A percentile compares a stretch with the other conserved stretches of the same genome.
These are phyloP conservation scores for Platycheirus rosarum DNA, from an alignment of 2,888 invertebrate species.

Conservation along the genomic window DNA sequence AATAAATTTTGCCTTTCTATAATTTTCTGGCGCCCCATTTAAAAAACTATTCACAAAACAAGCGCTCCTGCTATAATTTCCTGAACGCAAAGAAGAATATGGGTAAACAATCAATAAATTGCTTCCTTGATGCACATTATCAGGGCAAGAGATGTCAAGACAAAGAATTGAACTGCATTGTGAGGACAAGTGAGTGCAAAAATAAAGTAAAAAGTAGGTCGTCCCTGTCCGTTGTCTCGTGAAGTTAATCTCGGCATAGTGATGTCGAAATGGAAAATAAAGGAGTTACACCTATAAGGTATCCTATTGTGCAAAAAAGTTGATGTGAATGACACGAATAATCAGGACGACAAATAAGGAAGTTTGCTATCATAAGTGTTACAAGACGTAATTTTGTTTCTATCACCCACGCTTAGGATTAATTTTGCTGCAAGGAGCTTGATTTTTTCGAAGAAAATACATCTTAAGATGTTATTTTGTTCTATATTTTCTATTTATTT, in stretches of 20 bases:
- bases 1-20: neutral
- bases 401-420: too few species aligned
- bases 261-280: neutral
- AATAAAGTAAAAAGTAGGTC: slow-evolving; percentile 12
- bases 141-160: slow-evolving; percentile 47
- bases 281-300: too few species aligned
- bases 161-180: neutral
- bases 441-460: neutral
- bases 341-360: slow-evolving; percentile 20
- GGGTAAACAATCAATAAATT: slow-evolving; percentile 3
- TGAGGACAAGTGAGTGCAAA: neutral
- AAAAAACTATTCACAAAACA: neutral
- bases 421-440: neutral
- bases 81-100: neutral
- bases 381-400: neutral
- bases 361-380: neutral
- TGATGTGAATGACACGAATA: neutral
- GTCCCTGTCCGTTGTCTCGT: neutral
- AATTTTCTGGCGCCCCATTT: slow-evolving; percentile 16
- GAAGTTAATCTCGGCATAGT: neutral
- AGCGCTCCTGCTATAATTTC: slow-evolving; percentile 6
- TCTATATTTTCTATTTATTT: neutral
- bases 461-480: neutral
- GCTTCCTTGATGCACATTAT: slow-evolving; percentile 11
- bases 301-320: slow-evolving; percentile 1